These are phyloP conservation scores for Rhinichthys osculus DNA, from an alignment of 2,797 vertebrate species.

Conservation along the genomic window DNA sequence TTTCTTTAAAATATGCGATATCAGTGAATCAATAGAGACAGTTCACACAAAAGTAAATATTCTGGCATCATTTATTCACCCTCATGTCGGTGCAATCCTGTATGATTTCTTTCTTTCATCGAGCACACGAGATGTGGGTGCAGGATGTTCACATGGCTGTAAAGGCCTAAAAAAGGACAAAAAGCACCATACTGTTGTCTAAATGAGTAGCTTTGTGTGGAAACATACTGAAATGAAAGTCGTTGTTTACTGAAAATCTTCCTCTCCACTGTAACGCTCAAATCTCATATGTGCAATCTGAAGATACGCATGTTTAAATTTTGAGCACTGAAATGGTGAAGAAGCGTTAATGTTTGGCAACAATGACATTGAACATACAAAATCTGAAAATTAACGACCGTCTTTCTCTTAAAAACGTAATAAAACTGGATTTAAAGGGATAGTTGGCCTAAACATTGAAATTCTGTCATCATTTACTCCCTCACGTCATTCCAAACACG, in stretches of 20 bases:
- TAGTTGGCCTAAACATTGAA: fast-evolving
- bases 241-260: not conserved
- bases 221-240: not conserved
- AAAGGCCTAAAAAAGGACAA: not conserved
- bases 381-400: not conserved
- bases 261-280: not conserved
- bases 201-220: not conserved
- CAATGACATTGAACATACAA: not conserved
- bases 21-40: not conserved
- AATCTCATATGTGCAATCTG: not conserved
- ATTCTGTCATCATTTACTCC: not conserved
- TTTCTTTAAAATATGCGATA: not conserved
- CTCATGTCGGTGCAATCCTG: not conserved
- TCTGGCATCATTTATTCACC: not conserved
- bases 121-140: not conserved
- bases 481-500: not conserved
- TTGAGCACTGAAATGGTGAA: not conserved
- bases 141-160: not conserved
- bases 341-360: not conserved
- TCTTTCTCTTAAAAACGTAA: not conserved
- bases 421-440: not conserved
- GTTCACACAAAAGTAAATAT: not conserved
- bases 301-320: not conserved
- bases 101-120: not conserved
- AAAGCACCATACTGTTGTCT: not conserved